Base-by-base conservation (phyloP, 1,140 invertebrate genomes). In the Formica selysi region DNA sequence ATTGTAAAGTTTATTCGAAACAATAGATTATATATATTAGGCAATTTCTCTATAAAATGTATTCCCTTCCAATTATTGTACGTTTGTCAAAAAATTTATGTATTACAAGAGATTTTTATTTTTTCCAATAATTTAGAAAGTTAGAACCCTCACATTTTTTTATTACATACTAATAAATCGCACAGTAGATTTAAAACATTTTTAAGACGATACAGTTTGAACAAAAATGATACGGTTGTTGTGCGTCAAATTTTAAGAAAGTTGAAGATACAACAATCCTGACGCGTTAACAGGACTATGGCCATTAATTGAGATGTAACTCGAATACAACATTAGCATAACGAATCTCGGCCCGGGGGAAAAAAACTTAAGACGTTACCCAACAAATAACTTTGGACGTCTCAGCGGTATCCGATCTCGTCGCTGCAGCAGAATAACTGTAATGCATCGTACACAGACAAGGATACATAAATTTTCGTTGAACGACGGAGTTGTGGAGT, bases 401-500 rank as follows among this genome's bases (percentile, higher is more conserved):
- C 71, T 89, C 86, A 88, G 88, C 87, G 88, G 87, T 76, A 89
- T 88, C 87, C 83, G 73, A 78, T 65, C 76, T 73, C 41, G 64
- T 87, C 70, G 44, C 65, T 54, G 88, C 86, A 19, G 54, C 32
- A 26, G 83, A 90, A 91, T 87, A 89, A 90, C 88, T 86, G 88
- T 90, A 89, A 89, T 89, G 88, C 78, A 84, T 76, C 84, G 76
- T 62, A 26, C 57, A 48, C 59, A 29, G 41, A 11, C 44, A 74
- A 80, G 89, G 86, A 91, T 90, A 90, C 88, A 91, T 90, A 88
- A 91, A 91, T 91, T 90, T 88, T 44, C 62, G 89, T 81, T 76
- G 89, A 88, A 81, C 32, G 70, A 73, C 61, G 32, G n/a, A 74
- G 61, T 59, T 61, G 16, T 57, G 32, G 51, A 62, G 73, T 73